Evolutionary conservation across 1,140 invertebrate genomes (phyloP), one percentile per base, ranked within the genome.

Genomic region (Melipona quadrifasciata): DNA sequence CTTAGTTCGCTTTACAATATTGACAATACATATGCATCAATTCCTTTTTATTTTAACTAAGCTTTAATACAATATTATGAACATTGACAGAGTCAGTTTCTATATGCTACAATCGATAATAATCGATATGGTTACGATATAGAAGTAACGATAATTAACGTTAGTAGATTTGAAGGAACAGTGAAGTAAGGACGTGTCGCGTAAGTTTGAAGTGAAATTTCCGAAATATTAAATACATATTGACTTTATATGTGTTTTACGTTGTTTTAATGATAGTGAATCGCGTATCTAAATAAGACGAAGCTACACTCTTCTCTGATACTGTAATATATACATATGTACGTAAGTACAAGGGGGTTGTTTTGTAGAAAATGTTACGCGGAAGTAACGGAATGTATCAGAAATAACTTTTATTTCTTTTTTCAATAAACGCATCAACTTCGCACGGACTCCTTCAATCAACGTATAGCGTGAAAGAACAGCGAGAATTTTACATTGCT

Each of bases 391-490:
- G 14, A 27, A 31, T 6, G 21, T 79, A 79, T 79, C 65, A 70
- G 77, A 79, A 70, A 79, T 70, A 79, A 79, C 71, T 80, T 61
- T 70, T 80, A 80, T 80, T 16, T 51, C 11, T 70, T 70, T 34
- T n/a, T 71, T 47, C 19, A 51, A 12, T 51, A 61, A 51, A 47
- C 12, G 6, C 16, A 16, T 57, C 10, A 57, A 70, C 2, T 57
- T 14, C 47, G 34, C 34, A 57, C 31, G 31, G 55, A 27, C 1
- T n/a, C n/a, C 31, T 55, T 21, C 24, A 53, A 34, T 27, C 31
- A 16, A 71, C 11, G 16, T 21, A 16, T 4, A 55, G 5, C 27
- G 14, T 53, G 17, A 24, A 80, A 21, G 39, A 70, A 14, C 21
- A 19, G 11, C n/a, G 47, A 24, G 8, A 31, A 51, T 78, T 14